Conservation (phyloP, 2,888 invertebrate species). For the Melieria picta region DNA sequence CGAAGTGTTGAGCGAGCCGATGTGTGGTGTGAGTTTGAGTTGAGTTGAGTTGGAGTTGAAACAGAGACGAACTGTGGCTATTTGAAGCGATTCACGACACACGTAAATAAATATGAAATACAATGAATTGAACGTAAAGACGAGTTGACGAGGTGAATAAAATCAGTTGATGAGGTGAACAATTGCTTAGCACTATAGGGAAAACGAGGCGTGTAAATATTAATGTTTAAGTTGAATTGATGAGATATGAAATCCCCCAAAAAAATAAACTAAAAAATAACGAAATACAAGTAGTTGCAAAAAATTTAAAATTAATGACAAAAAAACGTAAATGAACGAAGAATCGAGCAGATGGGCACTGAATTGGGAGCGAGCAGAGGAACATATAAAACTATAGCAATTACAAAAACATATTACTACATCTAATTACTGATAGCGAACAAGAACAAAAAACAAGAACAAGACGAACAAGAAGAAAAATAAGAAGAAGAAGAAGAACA, state of each 20-base stretch:
- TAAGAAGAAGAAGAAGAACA: constrained; percentile 12
- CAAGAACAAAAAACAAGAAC: not conserved
- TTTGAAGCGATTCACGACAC: too few relatives aligned
- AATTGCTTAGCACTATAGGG: too few relatives aligned
- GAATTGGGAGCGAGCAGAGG: too few relatives aligned
- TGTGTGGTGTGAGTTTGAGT: too few relatives aligned
- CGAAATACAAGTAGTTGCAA: not conserved
- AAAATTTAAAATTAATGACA: constrained; percentile 1
- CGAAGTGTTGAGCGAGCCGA: too few relatives aligned
- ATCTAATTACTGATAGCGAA: constrained; percentile 11
- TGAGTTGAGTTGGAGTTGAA: too few relatives aligned
- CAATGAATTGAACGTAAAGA: too few relatives aligned
- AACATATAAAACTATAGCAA: constrained; percentile 27
- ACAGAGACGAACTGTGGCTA: too few relatives aligned
- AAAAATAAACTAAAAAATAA: not conserved
- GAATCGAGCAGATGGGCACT: not conserved
- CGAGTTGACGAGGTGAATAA: too few relatives aligned
- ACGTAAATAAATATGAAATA: too few relatives aligned
- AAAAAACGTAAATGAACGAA: not conserved
- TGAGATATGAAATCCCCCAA: not conserved
- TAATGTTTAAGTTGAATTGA: constrained; percentile 13
- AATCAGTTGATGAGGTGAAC: too few relatives aligned
- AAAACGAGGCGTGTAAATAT: constrained; percentile 24
- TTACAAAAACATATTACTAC: constrained; percentile 24
- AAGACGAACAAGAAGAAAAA: constrained; percentile 1